Evolutionary conservation across 2,888 invertebrate species (phyloP), one percentile per base, ranked within the genome.

Genomic region (Caradrina kadenii): DNA sequence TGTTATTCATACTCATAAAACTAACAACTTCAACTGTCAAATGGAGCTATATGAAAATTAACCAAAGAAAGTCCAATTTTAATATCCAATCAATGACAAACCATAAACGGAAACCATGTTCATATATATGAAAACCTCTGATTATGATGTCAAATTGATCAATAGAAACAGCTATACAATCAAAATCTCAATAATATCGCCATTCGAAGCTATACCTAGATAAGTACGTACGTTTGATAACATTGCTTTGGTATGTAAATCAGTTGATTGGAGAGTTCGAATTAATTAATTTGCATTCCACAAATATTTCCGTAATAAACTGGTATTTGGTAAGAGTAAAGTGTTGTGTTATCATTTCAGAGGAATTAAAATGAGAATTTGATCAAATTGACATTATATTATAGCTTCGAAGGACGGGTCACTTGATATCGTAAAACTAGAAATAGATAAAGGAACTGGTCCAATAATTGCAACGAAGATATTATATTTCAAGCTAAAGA

Each of bases 241-340:
- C 73, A 66, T 65, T 55, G 76, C 82, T 80, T 75, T 56, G 82
- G 75, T 77, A 84, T 83, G 84, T 73, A 78, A 82, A 84, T 77
- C 66, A 77, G 69, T 19, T 73, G 71, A 82, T 84, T 77, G 62
- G 60, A 75, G 77, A 76, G 66, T 71, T 75, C 31, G 73, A 75
- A 77, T 82, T 66, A 80, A 83, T 84, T 84, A 80, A 78, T 82
- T 77, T 69, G 68, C 69, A 77, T 83, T 82, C 80, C 80, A 80
- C 64, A 63, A 77, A 80, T 84, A 70, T 73, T 76, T 81, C 55
- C 35, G 21, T 67, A 62, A 66, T 73, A 68, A 81, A 73, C 76
- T 65, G 67, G 68, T 79, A 76, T 83, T 79, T 63, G 39, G 21
- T 62, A n/a, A 50, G 67, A 66, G 53, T 39, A 78, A 69, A 64